Evolutionary conservation across 2,113 vertebrate species (phyloP), one percentile per base, ranked within the genome.

Genomic region (Cebidichthys violaceus): DNA sequence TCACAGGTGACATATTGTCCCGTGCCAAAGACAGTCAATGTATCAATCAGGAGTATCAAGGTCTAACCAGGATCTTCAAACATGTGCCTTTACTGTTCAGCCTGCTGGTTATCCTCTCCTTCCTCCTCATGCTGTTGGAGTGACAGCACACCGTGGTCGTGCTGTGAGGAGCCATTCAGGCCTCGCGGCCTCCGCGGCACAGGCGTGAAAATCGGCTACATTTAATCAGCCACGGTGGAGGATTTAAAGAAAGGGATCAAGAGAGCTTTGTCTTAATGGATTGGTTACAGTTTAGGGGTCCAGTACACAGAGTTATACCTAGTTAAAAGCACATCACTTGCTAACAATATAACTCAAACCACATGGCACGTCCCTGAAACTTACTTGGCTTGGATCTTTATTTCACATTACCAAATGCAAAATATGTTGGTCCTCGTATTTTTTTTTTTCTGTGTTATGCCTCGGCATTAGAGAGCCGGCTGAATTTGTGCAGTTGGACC

Each of bases 211-310:
- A 95, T 94, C 33, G 45, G 80, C 88, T 92, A 91, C 91, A 94
- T 94, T 94, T 93, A 93, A 94, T 95, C 87, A 90, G 92, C 90
- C 92, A 91, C 70, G 93, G 90, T 93, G 79, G 82, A 87, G 91
- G 84, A 86, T 89, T 94, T 90, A 82, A 87, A 92, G 88, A 92
- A 87, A 81, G 70, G 90, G 91, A 93, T 94, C 86, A 94, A 89
- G 90, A 84, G 89, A 84, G 85, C 89, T 93, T 93, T 91, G 89
- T 88, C 86, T 90, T 93, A 91, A 94, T 93, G 93, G 92, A 94
- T 94, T 94, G 87, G 92, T 86, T 77, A 92, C 92, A 94, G 90
- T 94, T 92, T 82, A 87, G 86, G 82, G 84, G 72, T 86, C 83
- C 85, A 47, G 81, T 81, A 84, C 84, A 85, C 87, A 27, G 65